A percentile compares a stretch with the other conserved stretches of the same genome.
Evolutionary conservation across 1,140 invertebrate genomes (phyloP).

Genomic region (Drosophila ficusphila): DNA sequence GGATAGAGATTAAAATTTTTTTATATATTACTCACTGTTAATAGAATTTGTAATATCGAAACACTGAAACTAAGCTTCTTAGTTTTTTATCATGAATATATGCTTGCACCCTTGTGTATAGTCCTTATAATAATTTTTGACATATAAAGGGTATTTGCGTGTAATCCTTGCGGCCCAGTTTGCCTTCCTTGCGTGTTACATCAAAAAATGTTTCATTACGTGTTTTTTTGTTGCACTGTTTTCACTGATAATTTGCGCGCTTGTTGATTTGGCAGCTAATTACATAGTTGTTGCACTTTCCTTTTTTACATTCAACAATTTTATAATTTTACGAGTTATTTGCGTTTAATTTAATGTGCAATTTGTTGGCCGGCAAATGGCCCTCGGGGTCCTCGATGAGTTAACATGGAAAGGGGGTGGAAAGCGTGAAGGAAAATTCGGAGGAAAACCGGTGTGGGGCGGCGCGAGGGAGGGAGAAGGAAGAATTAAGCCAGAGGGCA

Average conservation of each 20-base stretch:
- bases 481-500: slow-evolving; percentile 36
- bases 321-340: slow-evolving; percentile 69
- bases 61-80: no score
- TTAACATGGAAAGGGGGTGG: slow-evolving; percentile 7
- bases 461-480: slow-evolving; percentile 1
- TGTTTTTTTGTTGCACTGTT: slow-evolving; percentile 25
- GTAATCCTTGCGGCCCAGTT: not conserved
- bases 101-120: no score
- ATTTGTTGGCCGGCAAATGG: slow-evolving; percentile 66
- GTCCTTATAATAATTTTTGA: no score
- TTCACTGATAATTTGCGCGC: slow-evolving; percentile 64
- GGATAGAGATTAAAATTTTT: no score
- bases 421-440: not conserved
- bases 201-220: slow-evolving; percentile 38
- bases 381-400: slow-evolving; percentile 18
- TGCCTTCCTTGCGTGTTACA: slow-evolving; percentile 16
- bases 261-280: slow-evolving; percentile 76
- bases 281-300: slow-evolving; percentile 74
- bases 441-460: slow-evolving; percentile 18
- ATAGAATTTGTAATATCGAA: no score
- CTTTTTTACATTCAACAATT: slow-evolving; percentile 52
- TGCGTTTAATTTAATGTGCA: slow-evolving; percentile 80
- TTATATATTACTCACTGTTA: no score
- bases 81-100: no score
- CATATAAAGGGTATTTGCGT: slow-evolving; percentile 13